These are phyloP conservation scores for Upupa epops DNA, from an alignment of 2,113 vertebrate species.

Conservation along the genomic window DNA sequence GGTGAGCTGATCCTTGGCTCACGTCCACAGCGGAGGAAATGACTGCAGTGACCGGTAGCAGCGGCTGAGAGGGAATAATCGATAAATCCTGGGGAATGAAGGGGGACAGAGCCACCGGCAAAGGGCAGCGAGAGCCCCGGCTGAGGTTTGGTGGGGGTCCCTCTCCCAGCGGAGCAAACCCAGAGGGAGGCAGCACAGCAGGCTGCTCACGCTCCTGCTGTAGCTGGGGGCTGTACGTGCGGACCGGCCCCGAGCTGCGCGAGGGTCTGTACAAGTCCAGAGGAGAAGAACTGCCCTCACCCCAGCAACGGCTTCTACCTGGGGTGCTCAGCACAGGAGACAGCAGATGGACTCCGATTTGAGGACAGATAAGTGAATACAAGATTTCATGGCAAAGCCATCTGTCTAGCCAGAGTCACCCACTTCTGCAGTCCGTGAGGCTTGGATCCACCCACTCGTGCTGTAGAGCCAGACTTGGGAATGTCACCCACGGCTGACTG, in stretches of 20 bases:
- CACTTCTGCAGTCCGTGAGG: slow-evolving; percentile 46
- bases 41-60: slow-evolving; percentile 33
- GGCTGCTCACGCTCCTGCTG: neutral
- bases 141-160: neutral
- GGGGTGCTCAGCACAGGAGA: neutral
- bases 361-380: slow-evolving; percentile 19
- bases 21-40: slow-evolving; percentile 42
- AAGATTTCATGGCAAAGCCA: slow-evolving; percentile 57
- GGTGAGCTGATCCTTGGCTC: slow-evolving; percentile 46
- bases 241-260: neutral
- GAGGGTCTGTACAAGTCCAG: neutral
- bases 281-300: neutral
- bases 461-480: slow-evolving; percentile 45
- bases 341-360: slow-evolving; percentile 42
- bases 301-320: neutral
- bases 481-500: neutral
- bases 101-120: neutral
- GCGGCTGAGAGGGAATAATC: neutral
- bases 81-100: slow-evolving; percentile 51
- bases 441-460: slow-evolving; percentile 48
- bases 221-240: rapidly evolving
- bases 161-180: neutral
- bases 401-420: slow-evolving; percentile 62
- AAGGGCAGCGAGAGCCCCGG: neutral
- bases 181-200: neutral